Percentiles rank a stretch among this genome's conserved stretches.
phyloP scores from a whole-genome alignment of 2,113 vertebrate genomes.

The Forbesichthys agassizii region DNA sequence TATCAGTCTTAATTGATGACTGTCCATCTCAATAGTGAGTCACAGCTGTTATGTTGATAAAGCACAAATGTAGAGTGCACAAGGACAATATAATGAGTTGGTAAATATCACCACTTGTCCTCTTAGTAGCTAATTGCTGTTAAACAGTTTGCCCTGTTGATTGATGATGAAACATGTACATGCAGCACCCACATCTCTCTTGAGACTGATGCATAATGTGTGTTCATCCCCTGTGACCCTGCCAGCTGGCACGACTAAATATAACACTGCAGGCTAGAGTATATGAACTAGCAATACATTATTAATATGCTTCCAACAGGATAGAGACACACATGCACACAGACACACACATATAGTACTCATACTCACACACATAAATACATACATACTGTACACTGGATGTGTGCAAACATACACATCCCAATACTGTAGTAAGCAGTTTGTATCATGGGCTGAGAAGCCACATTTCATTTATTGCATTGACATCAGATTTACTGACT shows the following conservation, averaged over 20 bases:
- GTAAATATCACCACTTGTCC: constrained; percentile 77
- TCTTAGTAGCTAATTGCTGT: constrained; percentile 72
- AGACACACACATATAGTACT: constrained; percentile 24
- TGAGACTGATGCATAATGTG: constrained; percentile 69
- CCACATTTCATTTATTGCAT: constrained; percentile 69
- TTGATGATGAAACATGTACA: constrained; percentile 75
- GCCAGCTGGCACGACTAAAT: constrained; percentile 72
- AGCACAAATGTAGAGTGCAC: constrained; percentile 54
- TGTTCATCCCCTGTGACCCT: constrained; percentile 67
- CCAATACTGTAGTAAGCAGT: constrained; percentile 55
- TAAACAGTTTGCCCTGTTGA: constrained; percentile 76
- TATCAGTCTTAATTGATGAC: constrained; percentile 65
- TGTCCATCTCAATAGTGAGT: constrained; percentile 42
- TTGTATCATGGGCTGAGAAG: constrained; percentile 61
- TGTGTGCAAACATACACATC: constrained; percentile 47
- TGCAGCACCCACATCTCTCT: constrained; percentile 68
- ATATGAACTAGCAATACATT: constrained; percentile 63
- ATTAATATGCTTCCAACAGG: constrained; percentile 69
- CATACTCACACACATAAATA: constrained; percentile 24
- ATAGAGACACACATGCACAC: background rate
- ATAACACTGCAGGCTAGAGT: constrained; percentile 51
- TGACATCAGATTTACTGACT: constrained; percentile 67
- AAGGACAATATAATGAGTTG: constrained; percentile 76
- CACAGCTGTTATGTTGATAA: too few species aligned
- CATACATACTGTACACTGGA: constrained; percentile 13